These are phyloP conservation scores for Haliclystus octoradiatus DNA, from an alignment of 30 jellyfish, hydroid and myxozoan species.

Conservation along the genomic window DNA sequence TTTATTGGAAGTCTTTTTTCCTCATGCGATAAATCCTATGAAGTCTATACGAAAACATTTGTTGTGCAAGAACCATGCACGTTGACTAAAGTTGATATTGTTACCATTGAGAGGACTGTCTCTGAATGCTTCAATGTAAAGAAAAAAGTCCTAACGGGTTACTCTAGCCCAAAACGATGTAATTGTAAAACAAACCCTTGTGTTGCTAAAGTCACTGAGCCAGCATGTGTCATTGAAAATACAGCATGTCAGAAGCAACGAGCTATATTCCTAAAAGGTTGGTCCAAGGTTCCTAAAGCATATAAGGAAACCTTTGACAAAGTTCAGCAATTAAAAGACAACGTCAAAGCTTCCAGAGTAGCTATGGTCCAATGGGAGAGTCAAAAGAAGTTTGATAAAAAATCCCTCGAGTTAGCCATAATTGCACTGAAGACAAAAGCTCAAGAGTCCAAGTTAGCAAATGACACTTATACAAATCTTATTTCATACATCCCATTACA, in stretches of 20 bases:
- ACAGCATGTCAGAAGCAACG: slow-evolving; percentile 12
- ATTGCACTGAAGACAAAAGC: not conserved
- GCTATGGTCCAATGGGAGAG: not conserved
- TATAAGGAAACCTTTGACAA: not conserved
- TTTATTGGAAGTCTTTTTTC: slow-evolving; percentile 8
- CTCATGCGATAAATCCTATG: slow-evolving; percentile 22
- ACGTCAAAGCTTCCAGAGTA: slow-evolving; percentile 2
- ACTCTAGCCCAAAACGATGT: slow-evolving; percentile 13
- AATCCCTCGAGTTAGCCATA: not conserved
- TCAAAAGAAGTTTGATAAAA: not conserved
- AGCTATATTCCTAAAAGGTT: not conserved
- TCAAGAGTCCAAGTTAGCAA: slow-evolving; percentile 22
- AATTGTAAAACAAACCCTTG: slow-evolving; percentile 19
- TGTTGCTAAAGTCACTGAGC: slow-evolving; percentile 14
- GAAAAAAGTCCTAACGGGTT: slow-evolving; percentile 17
- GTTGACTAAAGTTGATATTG: not conserved
- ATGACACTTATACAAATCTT: not conserved
- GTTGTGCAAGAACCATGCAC: slow-evolving; percentile 21
- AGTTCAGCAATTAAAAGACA: not conserved
- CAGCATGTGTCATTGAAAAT: slow-evolving; percentile 10
- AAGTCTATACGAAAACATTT: not conserved
- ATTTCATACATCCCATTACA: not conserved
- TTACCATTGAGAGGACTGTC: slow-evolving; percentile 2
- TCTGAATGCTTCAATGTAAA: slow-evolving; percentile 14
- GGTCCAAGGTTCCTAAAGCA: slow-evolving; percentile 10